Conservation (phyloP, 23 tunicate genomes). For the Aplidium turbinatum region DNA sequence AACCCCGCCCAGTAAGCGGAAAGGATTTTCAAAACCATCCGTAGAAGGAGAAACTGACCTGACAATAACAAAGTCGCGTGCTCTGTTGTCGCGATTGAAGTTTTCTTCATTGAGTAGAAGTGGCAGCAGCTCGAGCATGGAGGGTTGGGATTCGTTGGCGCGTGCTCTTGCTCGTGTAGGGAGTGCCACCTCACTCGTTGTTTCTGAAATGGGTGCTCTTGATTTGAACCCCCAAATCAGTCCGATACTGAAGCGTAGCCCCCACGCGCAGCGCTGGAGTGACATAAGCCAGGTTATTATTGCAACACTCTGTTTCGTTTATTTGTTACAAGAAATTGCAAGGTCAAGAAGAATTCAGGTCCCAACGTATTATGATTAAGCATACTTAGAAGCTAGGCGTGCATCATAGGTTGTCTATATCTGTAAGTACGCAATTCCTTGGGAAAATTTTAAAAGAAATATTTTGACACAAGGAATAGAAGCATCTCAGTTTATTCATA, state of each 20-base stretch:
- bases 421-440: too few species aligned
- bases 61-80: slow-evolving; percentile 9
- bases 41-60: slow-evolving; percentile 14
- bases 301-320: too few species aligned
- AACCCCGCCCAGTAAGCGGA: background rate
- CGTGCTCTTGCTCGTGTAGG: slow-evolving; percentile 85
- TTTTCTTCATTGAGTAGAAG: slow-evolving; percentile 29
- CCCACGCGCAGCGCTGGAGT: slow-evolving; percentile 20
- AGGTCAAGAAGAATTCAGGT: too few species aligned
- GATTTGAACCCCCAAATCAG: slow-evolving; percentile 42
- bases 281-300: too few species aligned
- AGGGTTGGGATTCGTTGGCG: slow-evolving; percentile 79
- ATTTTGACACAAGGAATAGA: too few species aligned
- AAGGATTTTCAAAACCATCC: slow-evolving; percentile 1
- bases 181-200: background rate
- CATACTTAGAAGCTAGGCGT: too few species aligned
- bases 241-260: slow-evolving; percentile 51
- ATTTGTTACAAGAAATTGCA: too few species aligned
- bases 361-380: too few species aligned
- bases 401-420: too few species aligned
- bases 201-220: slow-evolving; percentile 7
- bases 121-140: slow-evolving; percentile 40
- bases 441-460: too few species aligned
- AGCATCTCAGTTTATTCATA: too few species aligned
- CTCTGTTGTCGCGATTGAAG: slow-evolving; percentile 35